Base-by-base conservation (phyloP, 1,140 invertebrate genomes). In the Cardiocondyla obscurior region DNA sequence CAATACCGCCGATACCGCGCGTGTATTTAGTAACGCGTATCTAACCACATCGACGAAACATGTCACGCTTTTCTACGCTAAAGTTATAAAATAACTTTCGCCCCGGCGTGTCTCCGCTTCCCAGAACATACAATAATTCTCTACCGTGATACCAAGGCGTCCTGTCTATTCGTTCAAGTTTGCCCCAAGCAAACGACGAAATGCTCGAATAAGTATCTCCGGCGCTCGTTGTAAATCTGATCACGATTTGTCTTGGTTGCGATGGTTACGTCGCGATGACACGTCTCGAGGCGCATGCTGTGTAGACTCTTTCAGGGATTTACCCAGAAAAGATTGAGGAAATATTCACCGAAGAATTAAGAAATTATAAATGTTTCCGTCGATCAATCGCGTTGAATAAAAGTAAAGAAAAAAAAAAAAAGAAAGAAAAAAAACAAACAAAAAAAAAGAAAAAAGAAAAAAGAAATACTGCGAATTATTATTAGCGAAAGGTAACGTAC, bases 41-140 rank as follows among this genome's bases (percentile, higher is more conserved):
- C 33, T 69, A n/a, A n/a, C 53, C 30, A 39, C 83, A 77, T 85
- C 51, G 44, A 39, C 14, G 19, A 67, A 70, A 76, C 69, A 53
- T 51, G 62, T 46, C 69, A 42, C 39, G 49, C 70, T 53, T 19
- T 14, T 51, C 53, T 49, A 74, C 46, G 44, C 62, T n/a, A 79
- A 65, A 70, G 81, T n/a, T n/a, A n/a, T 82, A 85, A 86, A 85
- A 81, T 82, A 85, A 86, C 81, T 82, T 86, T 86, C 60, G 74
- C 22, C 22, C 10, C 22, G 39, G 46, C 12, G 10, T 33, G 39
- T 67, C 46, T 51, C 74, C 60, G 28, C 5, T 22, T 82, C 19
- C 30, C 36, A n/a, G 8, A 58, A 22, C 42, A n/a, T 44, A 76
- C 69, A 36, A 39, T 60, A 76, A 67, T 22, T 69, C 55, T 60